Percentiles rank a stretch among this genome's conserved stretches.
These are phyloP conservation scores for Pterophyllum scalare DNA, from an alignment of 2,113 vertebrate genomes.

Conservation along the genomic window DNA sequence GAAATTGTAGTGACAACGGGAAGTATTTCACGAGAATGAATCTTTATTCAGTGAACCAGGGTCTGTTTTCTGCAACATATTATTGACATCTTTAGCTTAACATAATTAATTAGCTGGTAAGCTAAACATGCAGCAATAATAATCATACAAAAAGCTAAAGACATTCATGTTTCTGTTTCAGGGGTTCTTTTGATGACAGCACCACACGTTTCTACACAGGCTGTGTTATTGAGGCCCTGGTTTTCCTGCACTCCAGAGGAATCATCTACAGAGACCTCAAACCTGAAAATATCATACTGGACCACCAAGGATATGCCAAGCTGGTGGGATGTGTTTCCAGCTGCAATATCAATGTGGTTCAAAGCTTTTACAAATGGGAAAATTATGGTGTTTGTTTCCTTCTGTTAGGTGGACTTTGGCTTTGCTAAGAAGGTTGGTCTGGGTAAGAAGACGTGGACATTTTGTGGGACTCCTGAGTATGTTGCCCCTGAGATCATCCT, in stretches of 20 bases:
- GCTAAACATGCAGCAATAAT: too few relatives aligned
- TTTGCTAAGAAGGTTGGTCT: conserved; percentile 80
- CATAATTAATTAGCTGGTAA: too few relatives aligned
- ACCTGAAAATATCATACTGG: conserved; percentile 82
- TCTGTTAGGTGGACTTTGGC: conserved; percentile 76
- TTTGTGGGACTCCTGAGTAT: too few relatives aligned
- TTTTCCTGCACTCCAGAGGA: conserved; percentile 73
- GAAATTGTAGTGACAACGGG: too few relatives aligned
- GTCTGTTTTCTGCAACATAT: too few relatives aligned
- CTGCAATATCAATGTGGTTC: neutral
- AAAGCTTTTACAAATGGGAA: neutral
- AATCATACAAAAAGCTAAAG: too few relatives aligned
- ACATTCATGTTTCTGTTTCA: conserved; percentile 11
- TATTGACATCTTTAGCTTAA: too few relatives aligned
- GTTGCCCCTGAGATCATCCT: too few relatives aligned
- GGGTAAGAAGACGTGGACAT: too few relatives aligned
- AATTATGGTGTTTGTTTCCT: neutral
- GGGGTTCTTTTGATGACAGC: conserved; percentile 77
- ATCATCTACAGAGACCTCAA: conserved; percentile 83
- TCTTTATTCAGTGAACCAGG: too few relatives aligned
- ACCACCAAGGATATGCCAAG: conserved; percentile 78
- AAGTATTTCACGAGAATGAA: too few relatives aligned
- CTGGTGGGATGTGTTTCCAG: conserved; percentile 57
- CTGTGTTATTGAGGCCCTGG: conserved; percentile 78
- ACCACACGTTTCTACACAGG: conserved; percentile 78